A percentile compares a stretch with the other conserved stretches of the same genome.
These are phyloP conservation scores for Stictocephala bisonia DNA, from an alignment of 2,888 invertebrate genomes.

Conservation along the genomic window DNA sequence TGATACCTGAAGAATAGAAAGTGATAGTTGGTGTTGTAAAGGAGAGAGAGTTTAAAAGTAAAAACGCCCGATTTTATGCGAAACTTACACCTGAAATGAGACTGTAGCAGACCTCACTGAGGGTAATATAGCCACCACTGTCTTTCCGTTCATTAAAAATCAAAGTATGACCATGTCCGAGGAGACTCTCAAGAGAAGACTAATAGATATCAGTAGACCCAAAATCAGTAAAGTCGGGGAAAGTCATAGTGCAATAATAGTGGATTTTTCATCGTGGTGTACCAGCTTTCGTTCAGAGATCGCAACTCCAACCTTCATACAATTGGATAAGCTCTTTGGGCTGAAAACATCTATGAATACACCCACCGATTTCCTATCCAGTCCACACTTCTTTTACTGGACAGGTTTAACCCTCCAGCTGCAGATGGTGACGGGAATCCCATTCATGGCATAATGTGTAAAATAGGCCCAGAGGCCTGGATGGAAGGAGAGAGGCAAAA, in stretches of 20 bases:
- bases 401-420: too few species aligned
- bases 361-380: too few species aligned
- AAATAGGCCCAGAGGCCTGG: not conserved
- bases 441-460: not conserved
- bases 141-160: not conserved
- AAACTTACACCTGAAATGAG: not conserved
- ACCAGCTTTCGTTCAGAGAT: not conserved
- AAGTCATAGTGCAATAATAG: not conserved
- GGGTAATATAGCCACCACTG: not conserved
- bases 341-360: too few species aligned
- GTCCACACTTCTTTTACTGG: not conserved
- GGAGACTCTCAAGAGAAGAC: not conserved
- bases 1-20: not conserved
- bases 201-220: not conserved
- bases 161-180: not conserved
- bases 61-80: not conserved
- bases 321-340: not conserved
- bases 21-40: not conserved
- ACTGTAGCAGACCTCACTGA: not conserved
- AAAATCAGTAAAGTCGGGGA: not conserved
- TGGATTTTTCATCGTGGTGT: not conserved
- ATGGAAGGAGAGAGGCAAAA: slow-evolving; percentile 1
- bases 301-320: not conserved
- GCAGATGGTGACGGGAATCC: not conserved
- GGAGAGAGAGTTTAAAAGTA: not conserved